Conservation (phyloP, 2,888 invertebrate genomes). For the Protophormia terraenovae region DNA sequence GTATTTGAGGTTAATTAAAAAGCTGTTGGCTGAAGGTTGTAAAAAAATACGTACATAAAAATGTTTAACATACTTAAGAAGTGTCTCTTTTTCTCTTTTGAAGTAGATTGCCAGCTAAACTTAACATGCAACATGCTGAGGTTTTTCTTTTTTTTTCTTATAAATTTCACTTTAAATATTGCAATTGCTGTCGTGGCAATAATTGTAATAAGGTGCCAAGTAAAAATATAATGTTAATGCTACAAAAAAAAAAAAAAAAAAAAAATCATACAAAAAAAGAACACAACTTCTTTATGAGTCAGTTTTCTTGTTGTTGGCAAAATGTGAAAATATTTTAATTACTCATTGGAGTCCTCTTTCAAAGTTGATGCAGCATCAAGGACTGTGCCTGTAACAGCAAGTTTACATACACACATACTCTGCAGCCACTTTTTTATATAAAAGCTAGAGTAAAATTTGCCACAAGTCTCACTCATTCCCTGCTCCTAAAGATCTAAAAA, state of each 20-base stretch:
- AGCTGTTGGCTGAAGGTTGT: conserved; percentile 3
- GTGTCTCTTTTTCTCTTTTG: conserved; percentile 8
- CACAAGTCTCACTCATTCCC: background rate
- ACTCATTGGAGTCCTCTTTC: conserved; percentile 75
- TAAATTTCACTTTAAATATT: conserved; percentile 20
- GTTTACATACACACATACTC: conserved; percentile 9
- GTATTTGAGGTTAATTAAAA: conserved; percentile 65
- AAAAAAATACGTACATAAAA: conserved; percentile 17
- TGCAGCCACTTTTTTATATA: background rate
- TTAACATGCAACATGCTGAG: conserved; percentile 25
- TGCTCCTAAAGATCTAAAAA: conserved; percentile 24
- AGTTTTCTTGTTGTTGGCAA: conserved; percentile 66
- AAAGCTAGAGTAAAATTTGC: background rate
- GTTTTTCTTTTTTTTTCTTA: background rate
- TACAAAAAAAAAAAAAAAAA: conserved; percentile 29
- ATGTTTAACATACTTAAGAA: conserved; percentile 53
- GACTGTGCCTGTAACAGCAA: conserved; percentile 45
- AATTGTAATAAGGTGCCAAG: conserved; percentile 66
- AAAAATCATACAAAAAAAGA: conserved; percentile 20
- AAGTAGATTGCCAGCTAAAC: conserved; percentile 9
- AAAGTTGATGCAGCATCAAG: conserved; percentile 67
- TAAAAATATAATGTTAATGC: conserved; percentile 49
- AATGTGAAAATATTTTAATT: conserved; percentile 78
- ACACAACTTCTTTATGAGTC: conserved; percentile 69
- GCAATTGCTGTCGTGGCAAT: conserved; percentile 58